phyloP scores from a whole-genome alignment of 2,113 vertebrate genomes.

The Callopanchax toddi region DNA sequence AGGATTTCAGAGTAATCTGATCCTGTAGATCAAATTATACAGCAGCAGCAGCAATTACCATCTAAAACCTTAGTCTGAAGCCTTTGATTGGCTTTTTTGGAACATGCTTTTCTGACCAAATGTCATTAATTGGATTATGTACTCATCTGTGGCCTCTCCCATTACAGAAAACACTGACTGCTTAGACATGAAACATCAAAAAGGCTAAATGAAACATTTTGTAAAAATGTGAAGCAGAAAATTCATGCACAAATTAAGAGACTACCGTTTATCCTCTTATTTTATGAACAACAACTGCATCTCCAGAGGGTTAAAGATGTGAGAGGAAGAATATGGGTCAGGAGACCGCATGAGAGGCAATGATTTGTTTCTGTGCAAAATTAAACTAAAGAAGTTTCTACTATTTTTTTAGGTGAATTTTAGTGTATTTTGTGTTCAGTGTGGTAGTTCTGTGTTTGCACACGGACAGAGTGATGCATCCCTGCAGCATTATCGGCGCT shows the following conservation, averaged over 20 bases:
- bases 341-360: conserved; percentile 23
- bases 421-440: not conserved
- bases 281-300: not conserved
- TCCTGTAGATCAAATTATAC: conserved; percentile 12
- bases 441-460: conserved; percentile 24
- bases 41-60: not conserved
- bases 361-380: conserved; percentile 3
- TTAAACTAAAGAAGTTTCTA: conserved; percentile 15
- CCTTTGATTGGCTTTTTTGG: not conserved
- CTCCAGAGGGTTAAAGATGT: conserved; percentile 17
- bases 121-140: not conserved
- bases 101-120: not conserved
- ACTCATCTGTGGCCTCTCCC: no score
- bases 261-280: no score
- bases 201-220: conserved; percentile 1
- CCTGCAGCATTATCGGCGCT: conserved; percentile 64
- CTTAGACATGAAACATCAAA: no score
- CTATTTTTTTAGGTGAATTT: conserved; percentile 18
- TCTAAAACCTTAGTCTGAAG: not conserved
- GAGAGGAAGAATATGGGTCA: conserved; percentile 48
- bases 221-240: not conserved
- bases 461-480: conserved; percentile 25
- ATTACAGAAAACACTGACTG: no score
- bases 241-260: not conserved
- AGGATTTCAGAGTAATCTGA: conserved; percentile 14